Base-by-base conservation (phyloP, 2,113 vertebrate genomes). In the Peucedramus taeniatus region DNA sequence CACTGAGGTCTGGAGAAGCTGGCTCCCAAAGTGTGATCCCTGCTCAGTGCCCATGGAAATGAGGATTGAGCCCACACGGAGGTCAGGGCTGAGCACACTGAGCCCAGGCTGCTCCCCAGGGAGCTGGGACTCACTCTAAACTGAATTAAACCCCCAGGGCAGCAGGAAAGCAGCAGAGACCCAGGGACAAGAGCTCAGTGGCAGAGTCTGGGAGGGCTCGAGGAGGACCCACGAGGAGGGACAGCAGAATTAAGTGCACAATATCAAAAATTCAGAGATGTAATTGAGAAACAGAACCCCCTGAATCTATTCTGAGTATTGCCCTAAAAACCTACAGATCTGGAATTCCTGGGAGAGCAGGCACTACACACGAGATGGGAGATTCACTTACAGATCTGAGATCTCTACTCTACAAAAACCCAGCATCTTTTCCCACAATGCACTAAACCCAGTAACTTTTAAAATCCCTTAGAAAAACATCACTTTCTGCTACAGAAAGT, bases 1-100 rank as follows among this genome's bases (percentile, higher is more conserved):
- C 0, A 0, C 49, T 0, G 2, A 0, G 54, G 14, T 8, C 8
- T 31, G 53, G 15, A 56, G 39, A n/a, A 45, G 79, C 54, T 27
- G 31, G 0, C 3, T 42, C 35, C 1, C 14, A 13, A 2, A 3
- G 31, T 18, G 71, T 1, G 24, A 9, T 3, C 31, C 51, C 54
- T 50, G 44, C 20, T 23, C 10, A 42, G 68, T 28, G n/a, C 4
- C 47, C 13, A 7, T 6, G 35, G 27, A 39, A n/a, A 64, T 2
- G 8, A 10, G 31, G 28, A 24, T 0, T 44, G 75, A 88, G 27
- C 3, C 45, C 5, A 1, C 35, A 14, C 0, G 0, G 31, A 59
- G 80, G 26, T 10, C 44, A 39, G 42, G 51, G 37, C 72, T 87
- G 72, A 31, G 10, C 65, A 47, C 1, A 0, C 4, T 23, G 19